Evolutionary conservation across 2,113 vertebrate species (phyloP).

Genomic region (Capreolus pygargus): DNA sequence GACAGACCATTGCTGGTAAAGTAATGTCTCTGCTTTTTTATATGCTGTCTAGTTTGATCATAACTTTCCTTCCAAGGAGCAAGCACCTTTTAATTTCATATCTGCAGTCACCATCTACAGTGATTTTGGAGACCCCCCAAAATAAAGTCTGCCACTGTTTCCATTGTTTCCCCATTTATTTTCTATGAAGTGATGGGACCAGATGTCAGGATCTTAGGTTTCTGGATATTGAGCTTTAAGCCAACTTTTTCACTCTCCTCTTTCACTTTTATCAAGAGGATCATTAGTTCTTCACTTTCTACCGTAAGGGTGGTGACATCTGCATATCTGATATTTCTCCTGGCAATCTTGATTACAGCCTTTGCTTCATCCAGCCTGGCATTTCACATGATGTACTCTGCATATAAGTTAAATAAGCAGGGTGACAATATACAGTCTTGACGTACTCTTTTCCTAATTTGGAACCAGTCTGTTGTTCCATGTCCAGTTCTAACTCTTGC

Average conservation of each 20-base stretch:
- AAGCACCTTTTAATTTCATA: not conserved
- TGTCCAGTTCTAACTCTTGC: not conserved
- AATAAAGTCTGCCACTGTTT: not conserved
- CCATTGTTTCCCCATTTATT: not conserved
- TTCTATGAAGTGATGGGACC: not conserved
- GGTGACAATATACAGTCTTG: not conserved
- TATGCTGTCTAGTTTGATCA: not conserved
- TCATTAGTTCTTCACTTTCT: not conserved
- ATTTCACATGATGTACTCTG: not conserved
- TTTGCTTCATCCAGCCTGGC: not conserved
- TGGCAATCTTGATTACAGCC: rapidly evolving
- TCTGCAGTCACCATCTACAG: not conserved
- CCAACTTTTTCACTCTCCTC: not conserved
- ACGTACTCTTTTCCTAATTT: not conserved
- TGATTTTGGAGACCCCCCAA: not conserved
- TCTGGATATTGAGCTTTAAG: not conserved
- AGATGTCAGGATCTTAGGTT: not conserved
- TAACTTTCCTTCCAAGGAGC: not conserved
- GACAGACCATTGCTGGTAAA: not conserved
- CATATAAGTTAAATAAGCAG: not conserved
- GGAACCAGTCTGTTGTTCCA: not conserved
- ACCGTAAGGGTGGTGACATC: not conserved
- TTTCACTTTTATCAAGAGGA: not conserved
- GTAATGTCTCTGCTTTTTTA: not conserved
- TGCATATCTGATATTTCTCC: not conserved